Base-by-base conservation (phyloP, 2,797 vertebrate species). In the Glossophaga mutica region DNA sequence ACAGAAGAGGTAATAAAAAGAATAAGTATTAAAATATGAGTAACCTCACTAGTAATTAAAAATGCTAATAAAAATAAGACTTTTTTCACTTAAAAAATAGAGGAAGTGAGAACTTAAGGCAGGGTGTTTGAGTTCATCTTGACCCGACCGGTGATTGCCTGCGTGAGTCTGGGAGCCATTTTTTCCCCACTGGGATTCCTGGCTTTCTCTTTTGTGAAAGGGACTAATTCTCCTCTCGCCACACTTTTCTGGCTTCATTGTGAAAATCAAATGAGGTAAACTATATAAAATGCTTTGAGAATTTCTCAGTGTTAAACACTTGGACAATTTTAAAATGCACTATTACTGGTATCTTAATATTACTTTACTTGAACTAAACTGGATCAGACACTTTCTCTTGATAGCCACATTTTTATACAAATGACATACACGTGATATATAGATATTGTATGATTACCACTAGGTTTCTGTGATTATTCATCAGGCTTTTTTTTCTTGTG, bases 401-500 rank as follows among this genome's bases (percentile, higher is more conserved):
- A 82, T 16, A 85, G 46, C 2, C 26, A 15, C 12, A 34, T 34
- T 8, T n/a, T 50, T 77, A 50, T 50, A 77, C 10, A 21, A 14
- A 50, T n/a, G 9, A 34, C n/a, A 34, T 2, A 8, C 29, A 65
- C 32, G 3, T n/a, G 29, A 24, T 24, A 78, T 16, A 15, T 67
- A 67, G n/a, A 67, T 52, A 26, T 62, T 1, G 21, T 12, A 14
- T 65, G 12, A 95, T 44, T 68, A 73, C 90, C 32, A 55, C 9
- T 37, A 78, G 83, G 92, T 88, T 98, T 94, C 12, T 21, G 21
- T 78, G 94, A 39, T 88, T 96, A 78, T 89, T 96, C 86, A 93
- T 37, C 22, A 85, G 82, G 22, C 48, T 39, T 16, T 52, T 52
- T 65, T 70, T 48, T 42, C 29, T 48, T 22, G 37, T 79, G n/a